Evolutionary conservation across 2,113 vertebrate species (phyloP).

Genomic region (Micromys minutus): DNA sequence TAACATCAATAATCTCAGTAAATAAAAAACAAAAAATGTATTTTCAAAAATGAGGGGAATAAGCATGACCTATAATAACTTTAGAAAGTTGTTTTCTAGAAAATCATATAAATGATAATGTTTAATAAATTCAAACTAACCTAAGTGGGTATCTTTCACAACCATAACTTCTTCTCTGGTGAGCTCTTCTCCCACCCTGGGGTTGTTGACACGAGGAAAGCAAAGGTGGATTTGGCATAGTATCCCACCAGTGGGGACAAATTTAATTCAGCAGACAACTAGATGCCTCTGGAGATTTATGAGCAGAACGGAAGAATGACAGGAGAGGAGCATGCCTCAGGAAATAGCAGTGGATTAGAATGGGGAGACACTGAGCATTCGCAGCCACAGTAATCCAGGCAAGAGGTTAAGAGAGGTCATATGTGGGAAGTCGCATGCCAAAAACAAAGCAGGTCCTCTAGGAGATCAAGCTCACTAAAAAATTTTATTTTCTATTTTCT

Average conservation of each 20-base stretch:
- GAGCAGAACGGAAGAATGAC: conserved; percentile 56
- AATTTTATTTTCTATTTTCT: not conserved
- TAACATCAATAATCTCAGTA: not conserved
- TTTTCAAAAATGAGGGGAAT: conserved; percentile 37
- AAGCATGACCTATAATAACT: not conserved
- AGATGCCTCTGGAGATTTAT: conserved; percentile 74
- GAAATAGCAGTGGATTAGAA: conserved; percentile 64
- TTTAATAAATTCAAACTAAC: not conserved
- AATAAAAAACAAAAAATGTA: not conserved
- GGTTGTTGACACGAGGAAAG: not conserved
- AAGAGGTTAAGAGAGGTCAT: conserved; percentile 34
- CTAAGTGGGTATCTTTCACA: not conserved
- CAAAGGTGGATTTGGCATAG: not conserved
- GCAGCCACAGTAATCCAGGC: conserved; percentile 42
- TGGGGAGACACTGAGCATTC: conserved; percentile 36
- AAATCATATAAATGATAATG: not conserved
- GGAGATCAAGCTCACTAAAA: not conserved
- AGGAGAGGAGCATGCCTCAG: conserved; percentile 36
- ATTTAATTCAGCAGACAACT: conserved; percentile 70
- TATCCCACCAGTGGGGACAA: not conserved
- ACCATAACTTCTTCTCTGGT: not conserved
- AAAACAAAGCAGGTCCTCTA: not conserved
- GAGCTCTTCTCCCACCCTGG: not conserved
- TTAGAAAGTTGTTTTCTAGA: conserved; percentile 26
- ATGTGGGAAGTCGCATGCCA: not conserved